Conservation (phyloP, 30 jellyfish, hydroid and myxozoan species). For the Aurelia sp. region DNA sequence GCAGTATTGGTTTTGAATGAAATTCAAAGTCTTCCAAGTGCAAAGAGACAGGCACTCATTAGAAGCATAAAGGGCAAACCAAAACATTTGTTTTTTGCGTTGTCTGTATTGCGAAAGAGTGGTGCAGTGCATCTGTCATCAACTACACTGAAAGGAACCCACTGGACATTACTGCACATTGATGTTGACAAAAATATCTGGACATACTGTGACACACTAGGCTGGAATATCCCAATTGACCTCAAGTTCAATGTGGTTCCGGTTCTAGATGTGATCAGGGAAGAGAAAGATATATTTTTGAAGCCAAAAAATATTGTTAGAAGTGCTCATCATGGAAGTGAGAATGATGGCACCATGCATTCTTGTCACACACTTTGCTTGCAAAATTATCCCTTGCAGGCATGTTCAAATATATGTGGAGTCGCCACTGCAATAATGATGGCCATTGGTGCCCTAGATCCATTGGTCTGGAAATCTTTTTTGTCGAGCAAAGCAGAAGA, state of each 20-base stretch:
- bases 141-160: conserved; percentile 2
- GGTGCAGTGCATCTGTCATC: conserved; percentile 11
- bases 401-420: conserved; percentile 3
- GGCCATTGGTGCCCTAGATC: conserved; percentile 10
- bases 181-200: conserved; percentile 1
- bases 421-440: conserved; percentile 1
- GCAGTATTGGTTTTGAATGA: conserved; percentile 7
- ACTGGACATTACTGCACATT: conserved; percentile 7
- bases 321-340: conserved; percentile 1
- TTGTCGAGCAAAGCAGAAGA: conserved; percentile 6
- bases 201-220: conserved; percentile 15
- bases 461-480: conserved; percentile 11
- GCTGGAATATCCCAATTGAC: conserved; percentile 6
- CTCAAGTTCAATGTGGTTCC: background rate
- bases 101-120: background rate
- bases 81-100: background rate
- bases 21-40: conserved; percentile 6
- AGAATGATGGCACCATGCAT: conserved; percentile 9
- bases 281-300: conserved; percentile 2
- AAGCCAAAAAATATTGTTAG: conserved; percentile 2
- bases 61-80: conserved; percentile 1
- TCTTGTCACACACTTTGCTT: conserved; percentile 7
- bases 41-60: background rate
- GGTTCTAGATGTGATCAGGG: conserved; percentile 4
- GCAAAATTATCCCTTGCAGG: conserved; percentile 8